Percentiles rank a stretch among this genome's conserved stretches.
phyloP scores from a whole-genome alignment of 2,888 invertebrate species.

The Loripinus fragilis region DNA sequence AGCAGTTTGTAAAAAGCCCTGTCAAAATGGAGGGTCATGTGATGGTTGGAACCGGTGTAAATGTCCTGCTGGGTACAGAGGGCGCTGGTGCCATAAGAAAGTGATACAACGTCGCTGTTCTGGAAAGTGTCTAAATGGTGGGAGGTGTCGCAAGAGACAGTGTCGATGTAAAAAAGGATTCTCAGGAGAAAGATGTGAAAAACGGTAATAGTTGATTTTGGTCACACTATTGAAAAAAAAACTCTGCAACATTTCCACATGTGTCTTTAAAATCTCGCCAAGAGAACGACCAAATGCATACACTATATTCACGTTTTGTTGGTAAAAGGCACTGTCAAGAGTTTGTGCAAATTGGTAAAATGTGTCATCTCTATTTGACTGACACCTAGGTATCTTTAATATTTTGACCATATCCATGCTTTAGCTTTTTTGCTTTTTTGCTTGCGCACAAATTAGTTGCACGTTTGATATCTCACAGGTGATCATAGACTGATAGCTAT shows the following conservation, averaged over 20 bases:
- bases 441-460: too few relatives aligned
- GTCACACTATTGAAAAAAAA: too few relatives aligned
- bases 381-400: neutral
- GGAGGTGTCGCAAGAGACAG: slow-evolving; percentile 94
- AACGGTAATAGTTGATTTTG: too few relatives aligned
- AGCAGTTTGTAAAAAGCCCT: slow-evolving; percentile 88
- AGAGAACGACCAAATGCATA: too few relatives aligned
- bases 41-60: slow-evolving; percentile 74
- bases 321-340: too few relatives aligned
- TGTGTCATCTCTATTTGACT: too few relatives aligned
- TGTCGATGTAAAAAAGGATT: slow-evolving; percentile 94
- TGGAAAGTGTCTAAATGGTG: slow-evolving; percentile 94
- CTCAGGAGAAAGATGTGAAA: slow-evolving; percentile 94
- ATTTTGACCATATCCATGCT: neutral
- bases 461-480: too few relatives aligned
- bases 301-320: too few relatives aligned
- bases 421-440: neutral
- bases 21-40: slow-evolving; percentile 80
- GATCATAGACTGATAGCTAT: too few relatives aligned
- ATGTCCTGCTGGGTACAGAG: slow-evolving; percentile 74
- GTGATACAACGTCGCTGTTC: slow-evolving; percentile 34
- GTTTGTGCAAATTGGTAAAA: too few relatives aligned
- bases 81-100: slow-evolving; percentile 77
- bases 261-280: too few relatives aligned
- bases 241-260: too few relatives aligned